A percentile compares a stretch with the other conserved stretches of the same genome.
phyloP scores from a whole-genome alignment of 2,113 vertebrate species.

The Ancistrus triradiatus region DNA sequence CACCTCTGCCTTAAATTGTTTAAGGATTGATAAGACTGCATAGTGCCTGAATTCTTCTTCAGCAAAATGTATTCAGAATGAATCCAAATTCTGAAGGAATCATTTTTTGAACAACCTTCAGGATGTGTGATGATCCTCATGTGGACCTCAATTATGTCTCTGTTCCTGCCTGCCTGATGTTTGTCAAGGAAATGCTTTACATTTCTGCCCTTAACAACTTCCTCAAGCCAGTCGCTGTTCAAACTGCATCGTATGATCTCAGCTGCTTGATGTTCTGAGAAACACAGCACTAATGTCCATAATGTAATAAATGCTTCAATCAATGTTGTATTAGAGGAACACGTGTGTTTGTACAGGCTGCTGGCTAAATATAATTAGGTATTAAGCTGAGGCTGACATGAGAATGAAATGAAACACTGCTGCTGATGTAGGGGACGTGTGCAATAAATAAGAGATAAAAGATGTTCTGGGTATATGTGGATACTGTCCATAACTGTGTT shows the following conservation, averaged over 20 bases:
- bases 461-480: too few species aligned
- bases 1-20: too few species aligned
- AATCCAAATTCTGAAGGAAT: too few species aligned
- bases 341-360: neutral
- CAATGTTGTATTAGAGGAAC: too few species aligned
- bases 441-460: constrained; percentile 46
- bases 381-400: constrained; percentile 4
- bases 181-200: constrained; percentile 19
- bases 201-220: constrained; percentile 15
- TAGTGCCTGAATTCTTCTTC: too few species aligned
- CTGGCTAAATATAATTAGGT: neutral
- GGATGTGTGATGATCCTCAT: neutral
- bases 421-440: constrained; percentile 32
- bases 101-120: neutral
- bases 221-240: neutral
- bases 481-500: too few species aligned
- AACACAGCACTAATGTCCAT: neutral
- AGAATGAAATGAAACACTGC: neutral
- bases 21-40: too few species aligned
- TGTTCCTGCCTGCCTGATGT: constrained; percentile 19
- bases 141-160: neutral
- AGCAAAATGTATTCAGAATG: too few species aligned
- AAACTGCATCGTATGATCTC: constrained; percentile 38
- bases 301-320: neutral
- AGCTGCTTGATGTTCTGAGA: constrained; percentile 22